These are phyloP conservation scores for Chelidonichthys spinosus DNA, from an alignment of 2,797 vertebrate genomes.

Conservation along the genomic window DNA sequence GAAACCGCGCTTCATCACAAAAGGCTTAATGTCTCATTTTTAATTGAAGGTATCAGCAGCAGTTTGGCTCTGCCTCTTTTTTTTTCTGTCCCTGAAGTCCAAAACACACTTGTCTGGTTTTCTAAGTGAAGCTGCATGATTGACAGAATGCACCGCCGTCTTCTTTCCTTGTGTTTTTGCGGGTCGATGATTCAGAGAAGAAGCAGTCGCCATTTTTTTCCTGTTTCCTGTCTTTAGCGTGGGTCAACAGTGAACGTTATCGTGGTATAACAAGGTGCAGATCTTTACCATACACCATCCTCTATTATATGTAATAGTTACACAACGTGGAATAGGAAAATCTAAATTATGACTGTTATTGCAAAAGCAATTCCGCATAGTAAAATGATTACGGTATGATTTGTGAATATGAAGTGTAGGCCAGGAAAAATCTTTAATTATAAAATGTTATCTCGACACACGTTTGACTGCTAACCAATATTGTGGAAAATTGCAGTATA, in stretches of 20 bases:
- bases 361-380: too few species aligned
- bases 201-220: neutral
- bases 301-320: too few species aligned
- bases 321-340: too few species aligned
- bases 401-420: neutral
- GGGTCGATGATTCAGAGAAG: neutral
- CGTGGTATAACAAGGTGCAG: neutral
- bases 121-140: neutral
- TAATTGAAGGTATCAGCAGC: slow-evolving; percentile 33
- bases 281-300: neutral
- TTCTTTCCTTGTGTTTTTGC: neutral
- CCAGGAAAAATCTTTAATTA: neutral
- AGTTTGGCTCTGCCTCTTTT: neutral
- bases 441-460: neutral
- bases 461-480: neutral
- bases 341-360: neutral
- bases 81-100: neutral
- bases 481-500: neutral
- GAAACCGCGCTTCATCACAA: slow-evolving; percentile 10
- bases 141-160: neutral
- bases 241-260: neutral
- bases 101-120: slow-evolving; percentile 1
- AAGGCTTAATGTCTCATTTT: slow-evolving; percentile 17
- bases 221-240: neutral
- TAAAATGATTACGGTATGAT: neutral